Percentiles rank a stretch among this genome's conserved stretches.
Conservation (phyloP, 2,888 invertebrate species). For the Tachystola acroxantha region DNA sequence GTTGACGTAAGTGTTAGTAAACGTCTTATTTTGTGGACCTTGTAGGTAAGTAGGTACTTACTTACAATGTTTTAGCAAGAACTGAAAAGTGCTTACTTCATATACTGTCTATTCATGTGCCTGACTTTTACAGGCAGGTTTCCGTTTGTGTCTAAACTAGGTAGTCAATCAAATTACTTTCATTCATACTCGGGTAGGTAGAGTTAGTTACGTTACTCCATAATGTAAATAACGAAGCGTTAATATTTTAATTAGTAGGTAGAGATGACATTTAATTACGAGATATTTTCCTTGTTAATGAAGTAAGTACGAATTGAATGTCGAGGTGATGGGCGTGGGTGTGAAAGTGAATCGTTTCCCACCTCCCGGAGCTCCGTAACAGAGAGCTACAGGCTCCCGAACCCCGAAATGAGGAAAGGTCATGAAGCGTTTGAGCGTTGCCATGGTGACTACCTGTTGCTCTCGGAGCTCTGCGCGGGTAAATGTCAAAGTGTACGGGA, state of each 20-base stretch:
- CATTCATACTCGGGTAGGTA: no score
- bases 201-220: no score
- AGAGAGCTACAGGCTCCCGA: slow-evolving; percentile 13
- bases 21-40: slow-evolving; percentile 5
- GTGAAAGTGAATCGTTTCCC: slow-evolving; percentile 9
- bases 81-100: no score
- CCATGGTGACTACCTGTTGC: slow-evolving; percentile 59
- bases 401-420: slow-evolving; percentile 43
- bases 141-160: no score
- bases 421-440: slow-evolving; percentile 37
- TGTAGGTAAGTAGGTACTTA: no score
- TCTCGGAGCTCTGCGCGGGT: slow-evolving; percentile 17
- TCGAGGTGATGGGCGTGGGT: slow-evolving; percentile 11
- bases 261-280: no score
- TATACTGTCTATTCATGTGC: no score
- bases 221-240: no score
- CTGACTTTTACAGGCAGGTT: no score
- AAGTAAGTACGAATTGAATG: background rate
- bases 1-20: slow-evolving; percentile 20
- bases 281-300: background rate
- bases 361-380: slow-evolving; percentile 9
- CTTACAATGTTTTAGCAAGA: no score
- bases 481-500: slow-evolving; percentile 52
- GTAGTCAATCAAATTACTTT: no score
- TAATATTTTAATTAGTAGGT: no score